A percentile compares a stretch with the other conserved stretches of the same genome.
Evolutionary conservation across 2,888 invertebrate genomes (phyloP).

Genomic region (Chaetoderma sp.): DNA sequence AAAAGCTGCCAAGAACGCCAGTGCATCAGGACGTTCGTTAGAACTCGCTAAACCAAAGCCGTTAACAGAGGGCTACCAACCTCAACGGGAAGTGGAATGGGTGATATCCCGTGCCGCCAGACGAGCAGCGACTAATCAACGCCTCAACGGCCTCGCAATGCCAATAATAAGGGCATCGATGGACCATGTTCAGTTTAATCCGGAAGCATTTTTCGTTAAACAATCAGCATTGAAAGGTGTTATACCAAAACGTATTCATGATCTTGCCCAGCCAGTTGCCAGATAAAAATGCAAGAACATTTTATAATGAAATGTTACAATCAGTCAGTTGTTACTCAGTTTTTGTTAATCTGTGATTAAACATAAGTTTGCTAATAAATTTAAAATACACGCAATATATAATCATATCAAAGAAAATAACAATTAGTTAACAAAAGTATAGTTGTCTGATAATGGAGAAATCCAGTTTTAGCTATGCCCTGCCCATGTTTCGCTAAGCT

Average conservation of each 20-base stretch:
- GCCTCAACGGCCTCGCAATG: slow-evolving; percentile 48
- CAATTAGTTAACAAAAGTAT: slow-evolving; percentile 2
- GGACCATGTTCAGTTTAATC: slow-evolving; percentile 66
- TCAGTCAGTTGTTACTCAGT: too few species aligned
- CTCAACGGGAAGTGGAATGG: slow-evolving; percentile 54
- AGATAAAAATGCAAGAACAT: slow-evolving; percentile 38
- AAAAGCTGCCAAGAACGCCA: slow-evolving; percentile 49
- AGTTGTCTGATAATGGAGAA: too few species aligned
- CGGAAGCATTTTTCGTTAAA: slow-evolving; percentile 62
- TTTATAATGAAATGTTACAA: neutral
- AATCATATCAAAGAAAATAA: neutral
- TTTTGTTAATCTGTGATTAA: neutral
- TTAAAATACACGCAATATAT: too few species aligned
- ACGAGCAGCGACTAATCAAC: slow-evolving; percentile 42
- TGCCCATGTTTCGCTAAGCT: too few species aligned
- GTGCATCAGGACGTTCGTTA: slow-evolving; percentile 48
- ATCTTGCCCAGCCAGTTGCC: slow-evolving; percentile 55
- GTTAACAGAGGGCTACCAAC: slow-evolving; percentile 52
- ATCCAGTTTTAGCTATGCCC: too few species aligned
- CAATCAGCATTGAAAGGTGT: slow-evolving; percentile 56
- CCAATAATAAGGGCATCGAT: slow-evolving; percentile 61
- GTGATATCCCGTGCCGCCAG: slow-evolving; percentile 51
- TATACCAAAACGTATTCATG: slow-evolving; percentile 47
- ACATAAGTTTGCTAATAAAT: too few species aligned
- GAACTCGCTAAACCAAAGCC: slow-evolving; percentile 57